phyloP scores from a whole-genome alignment of 2,888 invertebrate genomes.

The Nycteola revayana region DNA sequence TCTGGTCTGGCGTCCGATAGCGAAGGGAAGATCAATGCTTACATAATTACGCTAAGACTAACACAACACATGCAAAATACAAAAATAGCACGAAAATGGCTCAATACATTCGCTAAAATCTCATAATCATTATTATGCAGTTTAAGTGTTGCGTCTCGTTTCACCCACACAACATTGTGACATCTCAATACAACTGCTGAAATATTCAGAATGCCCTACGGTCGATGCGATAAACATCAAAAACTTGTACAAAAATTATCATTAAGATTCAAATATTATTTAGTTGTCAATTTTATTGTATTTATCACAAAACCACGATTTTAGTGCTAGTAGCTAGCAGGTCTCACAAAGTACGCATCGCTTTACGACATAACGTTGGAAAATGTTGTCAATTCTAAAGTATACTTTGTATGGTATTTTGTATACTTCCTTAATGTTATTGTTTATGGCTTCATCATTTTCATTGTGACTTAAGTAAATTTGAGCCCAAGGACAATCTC shows the following conservation, averaged over 20 bases:
- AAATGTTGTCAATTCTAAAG: constrained; percentile 55
- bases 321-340: constrained; percentile 79
- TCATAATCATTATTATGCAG: constrained; percentile 65
- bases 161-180: constrained; percentile 27
- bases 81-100: constrained; percentile 76
- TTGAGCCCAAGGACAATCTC: neutral
- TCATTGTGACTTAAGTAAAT: neutral
- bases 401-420: constrained; percentile 16
- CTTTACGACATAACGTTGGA: constrained; percentile 55
- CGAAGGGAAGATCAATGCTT: constrained; percentile 51
- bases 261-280: constrained; percentile 59
- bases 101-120: constrained; percentile 68
- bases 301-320: constrained; percentile 78
- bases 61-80: constrained; percentile 78
- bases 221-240: constrained; percentile 48
- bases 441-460: neutral
- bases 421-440: constrained; percentile 1
- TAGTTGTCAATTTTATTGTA: constrained; percentile 77
- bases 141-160: constrained; percentile 58
- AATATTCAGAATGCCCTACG: constrained; percentile 40
- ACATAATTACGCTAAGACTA: constrained; percentile 59
- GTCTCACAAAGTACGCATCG: constrained; percentile 58
- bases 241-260: constrained; percentile 72
- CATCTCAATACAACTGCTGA: constrained; percentile 36
- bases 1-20: constrained; percentile 20